Evolutionary conservation across 2,113 vertebrate species (phyloP).

Genomic region (Ivindomyrus marchei): DNA sequence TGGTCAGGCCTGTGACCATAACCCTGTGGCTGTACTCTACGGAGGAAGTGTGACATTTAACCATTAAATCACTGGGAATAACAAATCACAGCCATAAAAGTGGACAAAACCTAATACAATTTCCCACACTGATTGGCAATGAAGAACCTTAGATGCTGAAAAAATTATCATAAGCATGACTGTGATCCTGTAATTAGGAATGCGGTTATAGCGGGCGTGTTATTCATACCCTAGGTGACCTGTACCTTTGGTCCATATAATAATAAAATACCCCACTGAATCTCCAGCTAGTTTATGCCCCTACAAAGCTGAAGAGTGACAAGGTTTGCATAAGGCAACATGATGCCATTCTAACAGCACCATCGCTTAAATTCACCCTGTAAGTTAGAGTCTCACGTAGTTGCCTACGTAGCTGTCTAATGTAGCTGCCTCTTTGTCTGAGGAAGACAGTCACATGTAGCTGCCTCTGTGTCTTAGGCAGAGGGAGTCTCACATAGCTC

Average conservation of each 20-base stretch:
- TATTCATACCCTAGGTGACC: neutral
- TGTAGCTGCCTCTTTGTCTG: neutral
- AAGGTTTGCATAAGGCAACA: neutral
- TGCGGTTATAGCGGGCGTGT: neutral
- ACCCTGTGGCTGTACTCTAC: neutral
- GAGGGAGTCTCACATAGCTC: too few relatives aligned
- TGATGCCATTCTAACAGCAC: neutral
- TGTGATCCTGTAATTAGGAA: neutral
- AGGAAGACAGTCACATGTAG: too few relatives aligned
- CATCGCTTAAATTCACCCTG: neutral
- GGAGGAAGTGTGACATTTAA: neutral
- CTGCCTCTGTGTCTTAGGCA: too few relatives aligned
- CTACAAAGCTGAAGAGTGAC: neutral
- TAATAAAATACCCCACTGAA: neutral
- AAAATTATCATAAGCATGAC: neutral
- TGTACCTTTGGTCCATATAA: neutral
- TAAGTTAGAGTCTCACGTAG: neutral
- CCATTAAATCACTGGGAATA: neutral
- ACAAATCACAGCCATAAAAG: neutral
- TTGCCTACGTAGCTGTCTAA: too few relatives aligned
- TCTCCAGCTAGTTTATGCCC: neutral
- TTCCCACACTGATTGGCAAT: neutral
- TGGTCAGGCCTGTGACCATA: neutral
- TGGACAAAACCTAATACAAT: neutral
- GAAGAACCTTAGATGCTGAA: neutral